Evolutionary conservation across 1,140 invertebrate genomes (phyloP).

Genomic region (Rhopalosiphum padi): DNA sequence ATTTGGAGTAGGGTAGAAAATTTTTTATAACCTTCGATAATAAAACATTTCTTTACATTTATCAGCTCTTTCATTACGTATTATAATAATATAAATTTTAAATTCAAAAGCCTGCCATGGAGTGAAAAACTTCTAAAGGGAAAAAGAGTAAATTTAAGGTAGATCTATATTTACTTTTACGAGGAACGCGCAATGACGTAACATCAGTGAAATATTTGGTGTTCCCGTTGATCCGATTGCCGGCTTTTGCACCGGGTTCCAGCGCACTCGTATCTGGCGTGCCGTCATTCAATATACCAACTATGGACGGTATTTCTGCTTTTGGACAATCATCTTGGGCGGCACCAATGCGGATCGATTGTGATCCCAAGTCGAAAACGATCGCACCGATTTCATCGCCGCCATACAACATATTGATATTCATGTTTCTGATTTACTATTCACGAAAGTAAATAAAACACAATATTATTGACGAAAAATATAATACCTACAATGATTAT

Average conservation of each 20-base stretch:
- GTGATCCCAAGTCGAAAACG: slow-evolving; percentile 95
- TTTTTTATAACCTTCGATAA: no score
- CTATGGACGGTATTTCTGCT: slow-evolving; percentile 80
- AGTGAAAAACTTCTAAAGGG: no score
- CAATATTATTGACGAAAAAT: background rate
- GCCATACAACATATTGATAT: background rate
- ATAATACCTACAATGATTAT: background rate
- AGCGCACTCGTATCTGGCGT: slow-evolving; percentile 68
- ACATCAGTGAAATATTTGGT: slow-evolving; percentile 81
- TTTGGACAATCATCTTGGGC: slow-evolving; percentile 88
- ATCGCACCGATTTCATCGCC: slow-evolving; percentile 96
- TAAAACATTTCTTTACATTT: no score
- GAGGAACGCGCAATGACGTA: slow-evolving; percentile 84
- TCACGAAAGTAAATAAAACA: no score
- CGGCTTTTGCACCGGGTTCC: slow-evolving; percentile 64
- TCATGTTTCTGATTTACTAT: background rate
- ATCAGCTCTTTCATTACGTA: no score
- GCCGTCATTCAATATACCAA: slow-evolving; percentile 73
- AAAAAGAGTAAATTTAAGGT: no score
- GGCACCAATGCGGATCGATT: slow-evolving; percentile 84
- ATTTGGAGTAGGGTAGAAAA: no score
- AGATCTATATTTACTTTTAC: slow-evolving; percentile 65
- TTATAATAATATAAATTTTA: no score
- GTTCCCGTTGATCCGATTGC: slow-evolving; percentile 65
- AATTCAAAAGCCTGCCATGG: no score